A percentile compares a stretch with the other conserved stretches of the same genome.
Evolutionary conservation across 2,113 vertebrate genomes (phyloP).

Genomic region (Sinosuthora webbiana): DNA sequence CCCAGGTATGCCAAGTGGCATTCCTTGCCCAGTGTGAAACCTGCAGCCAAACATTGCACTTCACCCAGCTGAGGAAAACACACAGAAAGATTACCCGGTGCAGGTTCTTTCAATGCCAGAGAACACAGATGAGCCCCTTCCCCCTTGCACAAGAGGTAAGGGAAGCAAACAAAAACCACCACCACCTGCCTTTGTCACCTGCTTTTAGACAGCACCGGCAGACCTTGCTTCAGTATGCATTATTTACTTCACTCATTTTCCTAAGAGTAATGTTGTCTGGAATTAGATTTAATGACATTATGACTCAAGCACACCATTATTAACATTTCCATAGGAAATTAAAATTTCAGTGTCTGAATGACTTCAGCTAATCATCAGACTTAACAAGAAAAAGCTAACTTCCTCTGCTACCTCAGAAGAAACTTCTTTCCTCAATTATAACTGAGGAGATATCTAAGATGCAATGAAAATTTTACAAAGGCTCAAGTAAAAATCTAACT

Average conservation of each 20-base stretch:
- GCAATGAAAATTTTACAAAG: constrained; percentile 27
- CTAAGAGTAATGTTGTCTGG: constrained; percentile 26
- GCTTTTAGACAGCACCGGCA: neutral
- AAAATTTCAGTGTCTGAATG: constrained; percentile 52
- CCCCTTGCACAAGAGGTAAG: neutral
- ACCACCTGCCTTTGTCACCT: neutral
- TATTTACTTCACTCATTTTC: constrained; percentile 47
- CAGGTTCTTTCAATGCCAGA: neutral
- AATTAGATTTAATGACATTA: constrained; percentile 36
- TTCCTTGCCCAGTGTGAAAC: neutral
- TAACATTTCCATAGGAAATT: constrained; percentile 63
- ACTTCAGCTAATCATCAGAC: constrained; percentile 32
- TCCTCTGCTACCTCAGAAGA: neutral
- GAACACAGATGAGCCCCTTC: neutral
- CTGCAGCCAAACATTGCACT: neutral
- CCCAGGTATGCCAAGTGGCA: accelerated
- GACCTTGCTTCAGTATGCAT: neutral
- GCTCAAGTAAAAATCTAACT: neutral
- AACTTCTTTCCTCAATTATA: neutral
- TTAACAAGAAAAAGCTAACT: neutral
- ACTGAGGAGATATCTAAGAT: neutral
- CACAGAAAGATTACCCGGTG: neutral
- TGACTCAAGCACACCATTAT: constrained; percentile 52
- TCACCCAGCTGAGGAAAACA: accelerated
- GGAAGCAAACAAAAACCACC: neutral